Evolutionary conservation across 2,113 vertebrate genomes (phyloP).

Genomic region (Zapus hudsonius): DNA sequence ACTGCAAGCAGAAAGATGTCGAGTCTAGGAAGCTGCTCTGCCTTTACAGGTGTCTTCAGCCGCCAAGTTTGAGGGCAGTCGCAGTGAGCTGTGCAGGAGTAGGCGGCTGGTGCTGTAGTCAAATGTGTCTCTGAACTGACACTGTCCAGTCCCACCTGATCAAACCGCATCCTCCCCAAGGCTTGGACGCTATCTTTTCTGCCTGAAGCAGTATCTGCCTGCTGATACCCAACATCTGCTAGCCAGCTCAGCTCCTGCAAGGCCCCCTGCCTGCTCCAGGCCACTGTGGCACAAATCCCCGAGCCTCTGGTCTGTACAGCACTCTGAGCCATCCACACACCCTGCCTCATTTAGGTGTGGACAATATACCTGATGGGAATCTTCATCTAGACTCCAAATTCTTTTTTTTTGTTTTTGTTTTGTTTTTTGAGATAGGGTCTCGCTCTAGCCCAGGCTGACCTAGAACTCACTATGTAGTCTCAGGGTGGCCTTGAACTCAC

Average conservation of each 20-base stretch:
- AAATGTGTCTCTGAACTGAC: background rate
- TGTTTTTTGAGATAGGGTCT: too few relatives aligned
- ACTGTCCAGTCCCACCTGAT: background rate
- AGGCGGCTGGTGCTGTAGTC: background rate
- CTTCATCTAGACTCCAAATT: background rate
- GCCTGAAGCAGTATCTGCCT: background rate
- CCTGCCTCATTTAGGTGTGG: background rate
- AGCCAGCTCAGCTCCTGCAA: background rate
- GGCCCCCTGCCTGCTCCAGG: background rate
- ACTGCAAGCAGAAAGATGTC: background rate
- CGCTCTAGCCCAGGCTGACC: too few relatives aligned
- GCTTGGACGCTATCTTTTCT: background rate
- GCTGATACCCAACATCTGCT: background rate
- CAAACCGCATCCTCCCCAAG: background rate
- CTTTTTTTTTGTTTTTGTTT: too few relatives aligned
- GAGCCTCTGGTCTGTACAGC: background rate
- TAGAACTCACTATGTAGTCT: too few relatives aligned
- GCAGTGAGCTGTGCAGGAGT: background rate
- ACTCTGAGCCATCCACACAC: background rate
- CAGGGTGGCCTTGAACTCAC: too few relatives aligned
- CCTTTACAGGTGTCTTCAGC: background rate
- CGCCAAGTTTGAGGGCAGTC: background rate
- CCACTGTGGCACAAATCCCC: background rate
- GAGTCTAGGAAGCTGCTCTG: background rate
- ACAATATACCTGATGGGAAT: background rate